Percentiles rank a stretch among this genome's conserved stretches.
phyloP scores from a whole-genome alignment of 2,113 vertebrate species.

The Trematocara nigrifrons region DNA sequence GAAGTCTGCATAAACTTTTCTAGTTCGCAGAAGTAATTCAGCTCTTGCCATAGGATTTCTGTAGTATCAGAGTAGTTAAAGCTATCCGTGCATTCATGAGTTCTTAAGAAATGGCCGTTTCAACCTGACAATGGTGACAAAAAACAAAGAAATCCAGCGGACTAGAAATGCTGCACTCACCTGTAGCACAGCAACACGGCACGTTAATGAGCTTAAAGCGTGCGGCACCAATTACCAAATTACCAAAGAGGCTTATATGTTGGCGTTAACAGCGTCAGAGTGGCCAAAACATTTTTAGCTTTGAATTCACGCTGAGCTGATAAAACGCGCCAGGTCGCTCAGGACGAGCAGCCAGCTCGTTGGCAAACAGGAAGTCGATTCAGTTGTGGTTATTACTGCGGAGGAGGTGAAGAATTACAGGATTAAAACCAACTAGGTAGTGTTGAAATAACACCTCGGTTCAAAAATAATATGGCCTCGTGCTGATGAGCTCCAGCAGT shows the following conservation, averaged over 20 bases:
- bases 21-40: neutral
- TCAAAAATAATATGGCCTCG: neutral
- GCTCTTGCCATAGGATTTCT: neutral
- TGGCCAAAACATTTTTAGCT: neutral
- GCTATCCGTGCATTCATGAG: neutral
- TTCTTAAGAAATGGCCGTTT: rapidly evolving
- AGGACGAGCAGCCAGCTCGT: neutral
- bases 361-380: neutral
- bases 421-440: neutral
- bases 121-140: neutral
- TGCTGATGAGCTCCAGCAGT: neutral
- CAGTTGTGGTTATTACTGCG: neutral
- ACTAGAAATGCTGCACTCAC: neutral
- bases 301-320: neutral
- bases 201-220: neutral
- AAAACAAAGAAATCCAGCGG: neutral
- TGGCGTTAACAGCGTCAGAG: neutral
- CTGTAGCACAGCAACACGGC: neutral
- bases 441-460: neutral
- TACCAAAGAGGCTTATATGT: neutral
- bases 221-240: neutral
- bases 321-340: neutral
- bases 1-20: neutral
- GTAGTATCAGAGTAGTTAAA: neutral
- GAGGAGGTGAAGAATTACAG: neutral